Conservation (phyloP, 2,113 vertebrate species). For the Scolopax mira region DNA sequence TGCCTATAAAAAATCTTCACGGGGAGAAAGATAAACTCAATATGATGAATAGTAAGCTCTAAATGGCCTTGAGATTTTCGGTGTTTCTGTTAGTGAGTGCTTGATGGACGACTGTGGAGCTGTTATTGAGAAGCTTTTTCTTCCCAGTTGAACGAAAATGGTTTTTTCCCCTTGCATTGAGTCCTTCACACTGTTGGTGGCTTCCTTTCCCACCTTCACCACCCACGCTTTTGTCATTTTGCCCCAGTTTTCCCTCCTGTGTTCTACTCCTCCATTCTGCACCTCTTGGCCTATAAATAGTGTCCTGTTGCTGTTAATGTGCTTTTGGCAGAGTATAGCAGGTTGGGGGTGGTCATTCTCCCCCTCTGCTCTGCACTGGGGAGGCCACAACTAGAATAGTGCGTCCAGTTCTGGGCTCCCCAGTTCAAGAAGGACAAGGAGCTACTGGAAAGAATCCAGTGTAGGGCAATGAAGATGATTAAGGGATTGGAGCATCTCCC, state of each 20-base stretch:
- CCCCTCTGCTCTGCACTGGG: no score
- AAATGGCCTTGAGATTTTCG: slow-evolving; percentile 16
- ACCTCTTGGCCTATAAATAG: not conserved
- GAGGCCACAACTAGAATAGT: no score
- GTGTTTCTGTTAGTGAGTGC: not conserved
- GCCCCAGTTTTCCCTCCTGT: not conserved
- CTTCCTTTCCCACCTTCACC: not conserved
- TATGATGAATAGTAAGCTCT: not conserved
- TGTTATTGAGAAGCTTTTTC: not conserved
- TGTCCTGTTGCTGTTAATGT: not conserved
- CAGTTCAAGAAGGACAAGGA: no score
- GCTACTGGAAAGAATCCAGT: no score
- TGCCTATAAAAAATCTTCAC: not conserved
- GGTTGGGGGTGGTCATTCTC: no score
- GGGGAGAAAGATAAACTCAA: not conserved
- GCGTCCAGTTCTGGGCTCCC: no score
- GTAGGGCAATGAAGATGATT: no score
- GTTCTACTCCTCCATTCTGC: not conserved
- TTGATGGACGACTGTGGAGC: not conserved
- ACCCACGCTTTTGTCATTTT: not conserved
- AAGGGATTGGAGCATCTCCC: no score
- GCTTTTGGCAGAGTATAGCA: not conserved
- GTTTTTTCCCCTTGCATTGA: not conserved
- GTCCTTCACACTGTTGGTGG: not conserved
- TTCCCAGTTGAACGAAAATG: not conserved